Evolutionary conservation across 2,797 vertebrate genomes (phyloP), one percentile per base, ranked within the genome.

Genomic region (Oophaga sylvatica): DNA sequence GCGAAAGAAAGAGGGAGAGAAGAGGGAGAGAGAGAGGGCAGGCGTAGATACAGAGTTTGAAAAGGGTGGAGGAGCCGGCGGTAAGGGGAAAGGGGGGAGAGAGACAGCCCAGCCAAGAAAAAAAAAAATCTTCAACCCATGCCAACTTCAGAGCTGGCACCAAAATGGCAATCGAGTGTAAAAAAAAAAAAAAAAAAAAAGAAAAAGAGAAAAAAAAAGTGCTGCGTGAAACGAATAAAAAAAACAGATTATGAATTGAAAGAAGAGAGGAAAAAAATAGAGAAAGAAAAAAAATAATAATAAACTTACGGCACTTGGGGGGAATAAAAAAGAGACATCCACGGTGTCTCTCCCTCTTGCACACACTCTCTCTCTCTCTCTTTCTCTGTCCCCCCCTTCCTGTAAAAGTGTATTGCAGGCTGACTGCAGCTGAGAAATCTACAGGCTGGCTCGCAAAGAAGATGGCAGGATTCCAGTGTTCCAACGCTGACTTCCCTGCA

Each of bases 361-460:
- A 67, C 83, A 45, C 59, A 71, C 68, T 4, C 60, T 22, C 62
- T 45, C 63, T 53, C 83, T 26, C 59, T 62, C 83, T 70, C 68
- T 86, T 70, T 68, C 71, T 70, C 45, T 35, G 29, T 67, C 56
- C 84, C 84, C 87, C 77, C 82, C 78, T 79, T 84, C 76, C 75
- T 80, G 79, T 81, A 76, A 89, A 75, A 89, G 79, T 76, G 83
- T 80, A 89, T 86, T 89, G 83, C 87, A 89, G 83, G 65, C 83
- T 86, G 87, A 85, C 87, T 89, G 79, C 87, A 81, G 83, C 87
- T 89, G 87, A 89, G 83, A 89, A 82, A 89, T 89, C 87, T 89
- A 89, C 87, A 89, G 87, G 87, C 87, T 89, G 87, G 87, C 87
- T 89, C 76, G 87, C 68, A 81, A 60, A 89, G 88, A 89, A 86